Evolutionary conservation across 1,140 invertebrate species (phyloP).

Genomic region (Drosophila paulistorum): DNA sequence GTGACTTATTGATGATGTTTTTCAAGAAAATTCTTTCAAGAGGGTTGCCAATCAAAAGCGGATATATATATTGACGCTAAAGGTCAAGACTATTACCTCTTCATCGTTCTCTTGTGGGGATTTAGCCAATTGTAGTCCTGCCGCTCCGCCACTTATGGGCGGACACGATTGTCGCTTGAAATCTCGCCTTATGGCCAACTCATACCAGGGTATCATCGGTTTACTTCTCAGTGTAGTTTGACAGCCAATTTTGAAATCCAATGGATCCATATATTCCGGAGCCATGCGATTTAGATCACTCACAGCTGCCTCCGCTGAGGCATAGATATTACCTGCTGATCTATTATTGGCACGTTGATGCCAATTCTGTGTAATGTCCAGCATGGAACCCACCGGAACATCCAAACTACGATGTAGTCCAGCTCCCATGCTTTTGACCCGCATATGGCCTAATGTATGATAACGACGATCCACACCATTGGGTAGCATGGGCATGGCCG

Average conservation of each 20-base stretch:
- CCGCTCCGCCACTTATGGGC: constrained; percentile 57
- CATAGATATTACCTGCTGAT: constrained; percentile 76
- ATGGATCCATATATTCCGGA: constrained; percentile 79
- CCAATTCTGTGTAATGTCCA: constrained; percentile 64
- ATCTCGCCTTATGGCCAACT: constrained; percentile 89
- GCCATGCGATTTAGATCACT: constrained; percentile 75
- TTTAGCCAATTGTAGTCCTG: constrained; percentile 46
- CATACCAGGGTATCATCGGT: constrained; percentile 92
- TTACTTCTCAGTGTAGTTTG: constrained; percentile 86
- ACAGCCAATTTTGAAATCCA: constrained; percentile 86
- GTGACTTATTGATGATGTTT: too few species aligned
- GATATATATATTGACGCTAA: too few species aligned
- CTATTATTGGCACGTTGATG: constrained; percentile 54
- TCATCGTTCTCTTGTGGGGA: constrained; percentile 62
- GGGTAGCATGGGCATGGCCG: constrained; percentile 76
- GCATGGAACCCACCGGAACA: constrained; percentile 71
- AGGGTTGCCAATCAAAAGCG: too few species aligned
- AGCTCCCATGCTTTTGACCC: constrained; percentile 75
- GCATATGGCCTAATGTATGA: constrained; percentile 78
- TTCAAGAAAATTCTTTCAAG: too few species aligned
- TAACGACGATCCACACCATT: constrained; percentile 74
- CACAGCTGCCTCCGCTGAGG: constrained; percentile 71
- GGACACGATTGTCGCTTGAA: constrained; percentile 88
- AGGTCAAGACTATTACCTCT: constrained; percentile 27
- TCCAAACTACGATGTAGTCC: constrained; percentile 69